phyloP scores from a whole-genome alignment of 2,888 invertebrate genomes.

The Cheilosia impressa region DNA sequence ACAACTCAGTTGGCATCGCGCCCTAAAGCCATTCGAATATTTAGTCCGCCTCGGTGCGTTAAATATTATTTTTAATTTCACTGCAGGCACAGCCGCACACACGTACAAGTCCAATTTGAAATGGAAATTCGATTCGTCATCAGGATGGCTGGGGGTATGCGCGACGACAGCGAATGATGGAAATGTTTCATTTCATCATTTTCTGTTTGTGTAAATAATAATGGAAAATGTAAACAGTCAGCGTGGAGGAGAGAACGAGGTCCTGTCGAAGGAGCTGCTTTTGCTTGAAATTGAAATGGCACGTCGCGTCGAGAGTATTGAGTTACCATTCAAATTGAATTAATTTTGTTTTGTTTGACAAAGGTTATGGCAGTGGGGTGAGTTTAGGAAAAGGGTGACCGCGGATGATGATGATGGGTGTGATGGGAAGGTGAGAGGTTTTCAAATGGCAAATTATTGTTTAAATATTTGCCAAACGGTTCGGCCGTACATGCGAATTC shows the following conservation, averaged over 20 bases:
- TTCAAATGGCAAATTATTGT: slow-evolving; percentile 71
- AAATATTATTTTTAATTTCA: slow-evolving; percentile 75
- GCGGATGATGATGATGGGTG: slow-evolving; percentile 17
- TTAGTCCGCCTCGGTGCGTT: slow-evolving; percentile 63
- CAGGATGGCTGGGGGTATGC: not conserved
- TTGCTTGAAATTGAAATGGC: slow-evolving; percentile 60
- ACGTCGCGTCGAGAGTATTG: slow-evolving; percentile 61
- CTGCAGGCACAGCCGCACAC: slow-evolving; percentile 20
- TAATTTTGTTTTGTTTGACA: slow-evolving; percentile 75
- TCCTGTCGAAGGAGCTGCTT: slow-evolving; percentile 20
- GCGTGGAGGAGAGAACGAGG: slow-evolving; percentile 4
- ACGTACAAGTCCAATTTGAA: slow-evolving; percentile 43
- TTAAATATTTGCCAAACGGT: slow-evolving; percentile 68
- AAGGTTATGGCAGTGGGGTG: slow-evolving; percentile 52
- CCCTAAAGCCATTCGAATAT: slow-evolving; percentile 66
- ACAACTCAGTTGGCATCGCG: slow-evolving; percentile 64
- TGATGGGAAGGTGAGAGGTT: slow-evolving; percentile 69
- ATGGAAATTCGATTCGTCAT: slow-evolving; percentile 64
- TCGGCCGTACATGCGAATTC: slow-evolving; percentile 30
- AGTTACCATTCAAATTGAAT: slow-evolving; percentile 75
- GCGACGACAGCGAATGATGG: slow-evolving; percentile 29
- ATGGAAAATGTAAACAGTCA: slow-evolving; percentile 70
- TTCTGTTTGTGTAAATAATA: slow-evolving; percentile 72
- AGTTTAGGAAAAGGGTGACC: slow-evolving; percentile 42
- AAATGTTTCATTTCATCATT: slow-evolving; percentile 74